These are phyloP conservation scores for Microdon myrmicae DNA, from an alignment of 2,888 invertebrate species.

Conservation along the genomic window DNA sequence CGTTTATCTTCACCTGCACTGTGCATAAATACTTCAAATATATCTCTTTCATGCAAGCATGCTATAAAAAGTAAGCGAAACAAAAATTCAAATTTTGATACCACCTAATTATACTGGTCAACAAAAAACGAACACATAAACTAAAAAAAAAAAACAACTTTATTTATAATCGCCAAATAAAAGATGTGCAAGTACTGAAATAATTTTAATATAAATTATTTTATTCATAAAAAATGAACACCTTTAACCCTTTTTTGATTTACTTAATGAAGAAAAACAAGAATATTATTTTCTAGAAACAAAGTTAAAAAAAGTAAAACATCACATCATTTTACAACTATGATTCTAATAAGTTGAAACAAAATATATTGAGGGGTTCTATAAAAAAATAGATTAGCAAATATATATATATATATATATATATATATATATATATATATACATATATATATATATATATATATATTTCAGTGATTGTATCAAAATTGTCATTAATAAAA, in stretches of 20 bases:
- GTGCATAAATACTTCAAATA: too few relatives aligned
- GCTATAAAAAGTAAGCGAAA: too few relatives aligned
- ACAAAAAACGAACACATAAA: too few relatives aligned
- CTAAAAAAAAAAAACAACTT: too few relatives aligned
- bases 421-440: conserved; percentile 43
- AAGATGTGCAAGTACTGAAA: conserved; percentile 33
- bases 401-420: conserved; percentile 36
- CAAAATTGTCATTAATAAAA: conserved; percentile 46
- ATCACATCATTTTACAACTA: conserved; percentile 36
- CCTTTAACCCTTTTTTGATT: conserved; percentile 42
- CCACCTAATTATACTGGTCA: too few relatives aligned
- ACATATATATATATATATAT: conserved; percentile 33
- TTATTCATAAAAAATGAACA: conserved; percentile 51
- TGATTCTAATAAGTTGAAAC: conserved; percentile 25
- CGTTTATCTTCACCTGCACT: too few relatives aligned
- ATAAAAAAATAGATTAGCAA: conserved; percentile 42
- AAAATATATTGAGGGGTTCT: conserved; percentile 42
- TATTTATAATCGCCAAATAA: conserved; percentile 23
- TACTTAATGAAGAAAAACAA: conserved; percentile 19
- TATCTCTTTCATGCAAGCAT: too few relatives aligned
- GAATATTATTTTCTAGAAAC: conserved; percentile 27
- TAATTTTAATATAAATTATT: conserved; percentile 45
- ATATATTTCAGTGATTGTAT: conserved; percentile 12
- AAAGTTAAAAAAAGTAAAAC: conserved; percentile 21
- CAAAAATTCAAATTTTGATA: too few relatives aligned